These are phyloP conservation scores for Peucedramus taeniatus DNA, from an alignment of 2,113 vertebrate species.

Conservation along the genomic window DNA sequence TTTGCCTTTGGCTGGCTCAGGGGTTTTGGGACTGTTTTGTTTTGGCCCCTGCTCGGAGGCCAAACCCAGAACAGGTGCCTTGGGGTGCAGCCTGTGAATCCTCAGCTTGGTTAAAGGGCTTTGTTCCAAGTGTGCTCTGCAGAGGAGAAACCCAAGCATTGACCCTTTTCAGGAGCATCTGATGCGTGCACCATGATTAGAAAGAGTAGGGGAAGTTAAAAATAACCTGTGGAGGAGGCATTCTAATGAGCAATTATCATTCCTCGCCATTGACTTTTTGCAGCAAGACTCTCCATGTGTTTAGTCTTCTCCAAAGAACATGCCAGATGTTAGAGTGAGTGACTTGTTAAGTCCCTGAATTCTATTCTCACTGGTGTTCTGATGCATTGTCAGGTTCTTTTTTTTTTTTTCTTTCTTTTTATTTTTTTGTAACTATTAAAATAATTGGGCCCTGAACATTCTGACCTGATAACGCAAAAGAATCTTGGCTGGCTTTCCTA, in stretches of 20 bases:
- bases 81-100: neutral
- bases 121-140: neutral
- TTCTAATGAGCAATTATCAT: conserved; percentile 65
- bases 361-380: neutral
- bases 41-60: neutral
- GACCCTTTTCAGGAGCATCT: conserved; percentile 57
- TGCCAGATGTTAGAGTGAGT: conserved; percentile 51
- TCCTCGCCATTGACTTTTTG: conserved; percentile 56
- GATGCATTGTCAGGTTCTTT: neutral
- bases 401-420: neutral
- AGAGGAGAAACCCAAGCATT: conserved; percentile 20
- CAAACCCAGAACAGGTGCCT: neutral
- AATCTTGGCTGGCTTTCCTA: conserved; percentile 45
- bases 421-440: conserved; percentile 40
- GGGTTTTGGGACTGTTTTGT: neutral
- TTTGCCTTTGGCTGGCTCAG: neutral
- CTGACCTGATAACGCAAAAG: conserved; percentile 34
- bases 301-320: conserved; percentile 48
- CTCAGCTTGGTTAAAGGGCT: neutral
- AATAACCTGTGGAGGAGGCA: conserved; percentile 54
- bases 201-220: conserved; percentile 44
- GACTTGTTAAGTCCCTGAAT: conserved; percentile 45
- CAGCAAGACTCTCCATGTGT: conserved; percentile 35
- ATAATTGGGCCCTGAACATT: conserved; percentile 59
- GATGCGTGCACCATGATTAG: conserved; percentile 42